A percentile compares a stretch with the other conserved stretches of the same genome.
Conservation (phyloP, 2,888 invertebrate genomes). For the Lasioglossum vierecki region DNA sequence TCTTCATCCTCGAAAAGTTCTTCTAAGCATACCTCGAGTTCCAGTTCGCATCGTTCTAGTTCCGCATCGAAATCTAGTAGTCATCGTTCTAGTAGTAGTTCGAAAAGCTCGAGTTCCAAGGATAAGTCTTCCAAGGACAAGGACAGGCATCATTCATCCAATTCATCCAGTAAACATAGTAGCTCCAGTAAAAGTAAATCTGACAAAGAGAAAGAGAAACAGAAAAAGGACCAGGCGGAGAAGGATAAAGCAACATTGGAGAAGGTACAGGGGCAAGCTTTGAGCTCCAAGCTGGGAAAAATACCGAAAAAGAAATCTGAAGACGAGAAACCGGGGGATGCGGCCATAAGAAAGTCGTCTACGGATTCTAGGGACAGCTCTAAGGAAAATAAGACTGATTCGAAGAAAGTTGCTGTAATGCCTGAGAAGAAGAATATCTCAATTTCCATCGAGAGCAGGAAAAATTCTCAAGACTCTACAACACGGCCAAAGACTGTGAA, state of each 20-base stretch:
- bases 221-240: slow-evolving; percentile 85
- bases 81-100: slow-evolving; percentile 74
- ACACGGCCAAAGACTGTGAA: slow-evolving; percentile 95
- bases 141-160: slow-evolving; percentile 75
- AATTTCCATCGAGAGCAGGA: slow-evolving; percentile 92
- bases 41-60: slow-evolving; percentile 77
- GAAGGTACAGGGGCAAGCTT: slow-evolving; percentile 88
- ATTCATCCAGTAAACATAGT: slow-evolving; percentile 71
- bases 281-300: slow-evolving; percentile 89
- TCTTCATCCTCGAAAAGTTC: slow-evolving; percentile 77
- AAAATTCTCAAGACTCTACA: slow-evolving; percentile 86
- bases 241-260: slow-evolving; percentile 89
- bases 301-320: slow-evolving; percentile 90
- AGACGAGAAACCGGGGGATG: slow-evolving; percentile 81
- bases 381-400: slow-evolving; percentile 80
- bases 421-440: slow-evolving; percentile 89
- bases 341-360: slow-evolving; percentile 73
- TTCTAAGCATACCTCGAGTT: slow-evolving; percentile 77
- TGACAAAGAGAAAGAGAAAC: slow-evolving; percentile 84
- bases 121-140: slow-evolving; percentile 80
- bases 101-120: slow-evolving; percentile 78
- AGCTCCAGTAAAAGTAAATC: slow-evolving; percentile 74
- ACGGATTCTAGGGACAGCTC: slow-evolving; percentile 81
- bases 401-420: slow-evolving; percentile 78
- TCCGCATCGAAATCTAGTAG: slow-evolving; percentile 76